Conservation (phyloP, 2,797 vertebrate species). For the Fistularia commersonii region DNA sequence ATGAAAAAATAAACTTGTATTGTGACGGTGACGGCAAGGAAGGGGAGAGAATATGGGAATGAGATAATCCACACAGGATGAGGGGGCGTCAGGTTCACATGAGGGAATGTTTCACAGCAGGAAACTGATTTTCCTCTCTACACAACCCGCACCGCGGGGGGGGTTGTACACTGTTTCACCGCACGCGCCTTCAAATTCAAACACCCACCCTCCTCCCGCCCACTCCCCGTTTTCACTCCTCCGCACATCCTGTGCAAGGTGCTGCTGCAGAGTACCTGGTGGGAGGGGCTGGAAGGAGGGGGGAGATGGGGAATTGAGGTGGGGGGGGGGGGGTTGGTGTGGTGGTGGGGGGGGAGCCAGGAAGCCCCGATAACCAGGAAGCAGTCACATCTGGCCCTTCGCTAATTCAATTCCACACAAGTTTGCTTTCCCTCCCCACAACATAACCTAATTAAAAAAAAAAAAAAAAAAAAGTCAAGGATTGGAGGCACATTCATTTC, state of each 20-base stretch:
- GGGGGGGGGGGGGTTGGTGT: too few relatives aligned
- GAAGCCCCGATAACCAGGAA: slow-evolving; percentile 62
- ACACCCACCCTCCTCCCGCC: slow-evolving; percentile 21
- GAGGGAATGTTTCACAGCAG: slow-evolving; percentile 55
- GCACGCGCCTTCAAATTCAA: slow-evolving; percentile 45
- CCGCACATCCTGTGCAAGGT: slow-evolving; percentile 35
- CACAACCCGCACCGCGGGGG: slow-evolving; percentile 58
- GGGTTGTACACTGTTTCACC: slow-evolving; percentile 54
- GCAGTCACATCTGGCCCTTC: slow-evolving; percentile 69
- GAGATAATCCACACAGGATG: slow-evolving; percentile 10
- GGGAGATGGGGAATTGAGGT: too few relatives aligned
- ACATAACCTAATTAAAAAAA: slow-evolving; percentile 75
- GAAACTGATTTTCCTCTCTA: slow-evolving; percentile 61
- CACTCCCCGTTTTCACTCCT: slow-evolving; percentile 30
- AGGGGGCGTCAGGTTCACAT: slow-evolving; percentile 43
- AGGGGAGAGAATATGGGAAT: slow-evolving; percentile 17
- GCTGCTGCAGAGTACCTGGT: slow-evolving; percentile 43
- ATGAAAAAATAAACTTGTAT: too few relatives aligned
- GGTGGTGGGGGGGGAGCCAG: slow-evolving; percentile 52
- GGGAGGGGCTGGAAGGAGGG: too few relatives aligned
- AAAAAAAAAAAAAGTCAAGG: slow-evolving; percentile 52
- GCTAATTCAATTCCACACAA: slow-evolving; percentile 72
- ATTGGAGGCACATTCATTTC: slow-evolving; percentile 64
- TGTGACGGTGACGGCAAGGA: slow-evolving; percentile 12
- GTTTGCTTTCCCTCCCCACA: slow-evolving; percentile 69